These are phyloP conservation scores for Mythimna lalbum DNA, from an alignment of 2,888 invertebrate species.

Conservation along the genomic window DNA sequence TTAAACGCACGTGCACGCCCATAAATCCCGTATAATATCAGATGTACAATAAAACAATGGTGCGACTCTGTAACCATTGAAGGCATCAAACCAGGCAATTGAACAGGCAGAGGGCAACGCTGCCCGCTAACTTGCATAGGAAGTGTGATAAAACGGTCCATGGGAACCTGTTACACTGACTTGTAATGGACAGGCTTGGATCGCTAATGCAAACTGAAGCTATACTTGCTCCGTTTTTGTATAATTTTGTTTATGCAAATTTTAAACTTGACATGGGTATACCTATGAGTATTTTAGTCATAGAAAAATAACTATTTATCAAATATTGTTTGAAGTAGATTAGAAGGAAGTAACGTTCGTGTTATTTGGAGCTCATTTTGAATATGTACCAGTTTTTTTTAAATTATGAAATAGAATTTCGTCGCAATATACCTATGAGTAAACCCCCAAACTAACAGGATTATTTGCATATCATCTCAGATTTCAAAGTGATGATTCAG, in stretches of 20 bases:
- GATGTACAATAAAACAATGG: constrained; percentile 67
- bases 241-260: background rate
- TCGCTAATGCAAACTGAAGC: background rate
- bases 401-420: background rate
- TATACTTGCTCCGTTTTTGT: constrained; percentile 1
- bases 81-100: constrained; percentile 58
- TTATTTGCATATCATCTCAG: constrained; percentile 6
- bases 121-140: constrained; percentile 69
- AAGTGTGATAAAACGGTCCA: constrained; percentile 79
- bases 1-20: constrained; percentile 42
- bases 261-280: background rate
- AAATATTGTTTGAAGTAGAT: background rate
- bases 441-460: background rate
- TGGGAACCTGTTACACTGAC: constrained; percentile 65
- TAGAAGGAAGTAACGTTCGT: background rate
- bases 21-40: constrained; percentile 55
- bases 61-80: constrained; percentile 60
- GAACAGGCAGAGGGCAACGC: constrained; percentile 60
- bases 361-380: background rate
- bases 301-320: background rate
- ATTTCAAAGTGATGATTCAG: constrained; percentile 1
- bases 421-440: too few species aligned
- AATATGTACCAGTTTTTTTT: background rate
- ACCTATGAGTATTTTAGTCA: background rate
- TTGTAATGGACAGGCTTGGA: constrained; percentile 36